A percentile compares a stretch with the other conserved stretches of the same genome.
Evolutionary conservation across 2,888 invertebrate genomes (phyloP).

Genomic region (Saturnia japonica): DNA sequence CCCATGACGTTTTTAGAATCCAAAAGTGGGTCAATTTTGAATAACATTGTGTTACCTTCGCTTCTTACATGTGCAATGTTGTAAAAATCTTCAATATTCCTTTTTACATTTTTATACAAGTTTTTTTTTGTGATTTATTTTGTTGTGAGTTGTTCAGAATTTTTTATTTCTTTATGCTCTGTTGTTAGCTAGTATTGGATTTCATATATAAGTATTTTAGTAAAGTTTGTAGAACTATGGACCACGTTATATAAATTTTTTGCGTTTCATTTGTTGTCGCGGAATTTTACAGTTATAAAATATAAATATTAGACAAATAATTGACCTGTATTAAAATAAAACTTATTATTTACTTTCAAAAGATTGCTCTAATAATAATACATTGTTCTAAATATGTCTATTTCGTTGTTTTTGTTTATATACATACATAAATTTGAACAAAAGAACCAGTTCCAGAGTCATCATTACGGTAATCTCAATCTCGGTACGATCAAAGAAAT

Average conservation of each 20-base stretch:
- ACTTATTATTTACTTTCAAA: too few relatives aligned
- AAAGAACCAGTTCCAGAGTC: too few relatives aligned
- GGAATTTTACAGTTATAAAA: too few relatives aligned
- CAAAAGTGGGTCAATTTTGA: conserved; percentile 21
- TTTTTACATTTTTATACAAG: not conserved
- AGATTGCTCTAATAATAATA: too few relatives aligned
- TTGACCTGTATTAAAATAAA: too few relatives aligned
- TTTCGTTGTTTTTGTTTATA: too few relatives aligned
- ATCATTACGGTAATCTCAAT: too few relatives aligned
- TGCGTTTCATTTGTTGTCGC: not conserved
- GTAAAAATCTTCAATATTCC: not conserved
- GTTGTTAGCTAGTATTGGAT: not conserved
- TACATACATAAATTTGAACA: too few relatives aligned
- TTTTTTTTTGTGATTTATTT: not conserved
- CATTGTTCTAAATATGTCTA: too few relatives aligned
- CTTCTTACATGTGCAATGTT: not conserved
- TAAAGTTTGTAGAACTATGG: not conserved
- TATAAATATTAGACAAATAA: too few relatives aligned
- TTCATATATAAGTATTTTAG: not conserved
- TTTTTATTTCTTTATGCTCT: not conserved
- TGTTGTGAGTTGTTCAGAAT: not conserved
- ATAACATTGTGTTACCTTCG: not conserved
- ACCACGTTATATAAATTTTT: not conserved
- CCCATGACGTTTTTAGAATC: conserved; percentile 33
- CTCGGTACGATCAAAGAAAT: too few relatives aligned